Evolutionary conservation across 2,888 invertebrate species (phyloP), one percentile per base, ranked within the genome.

Genomic region (Himalopsyche anomala): DNA sequence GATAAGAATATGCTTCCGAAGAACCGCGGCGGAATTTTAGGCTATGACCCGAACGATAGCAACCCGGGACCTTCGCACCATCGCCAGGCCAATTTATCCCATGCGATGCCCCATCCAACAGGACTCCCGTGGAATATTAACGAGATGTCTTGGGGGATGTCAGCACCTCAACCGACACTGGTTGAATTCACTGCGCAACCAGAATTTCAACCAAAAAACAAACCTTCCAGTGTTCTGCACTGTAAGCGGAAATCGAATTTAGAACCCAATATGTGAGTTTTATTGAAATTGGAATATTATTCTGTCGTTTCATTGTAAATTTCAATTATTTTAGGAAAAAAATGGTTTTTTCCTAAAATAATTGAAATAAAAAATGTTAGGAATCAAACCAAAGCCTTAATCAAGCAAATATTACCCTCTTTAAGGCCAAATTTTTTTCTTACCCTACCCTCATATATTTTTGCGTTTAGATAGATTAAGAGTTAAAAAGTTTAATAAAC

Each of bases 101-200:
- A 92, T 87, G 89, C 89, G 15, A 92, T 93, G 92, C 93, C 93
- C 5, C 91, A 89, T 19, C 93, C 93, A 12, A 90, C 92, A 5
- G 92, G 91, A n/a, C 87, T 90, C 2, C 93, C 93, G 0, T 94
- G 94, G 94, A 94, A 93, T 89, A 91, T 93, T 6, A 92, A 94
- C 86, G 91, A 92, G 12, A 90, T 94, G 89, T 91, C 94, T 0
- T 94, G 94, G 94, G 92, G 94, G 15, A 90, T 92, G 89, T 90
- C 90, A 2, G 91, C 92, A 15, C 92, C 92, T 5, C 86, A 88
- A 0, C 92, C 92, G 3, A 90, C 91, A 40, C 88, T 93, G n/a
- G 92, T 93, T 12, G 92, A 93, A 86, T 93, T 94, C 90, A 91
- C 94, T 87, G 92, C 91, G 82, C 92, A 90, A 90, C 83, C 83